Evolutionary conservation across 2,888 invertebrate species (phyloP), one percentile per base, ranked within the genome.

Genomic region (Hyles lineata): DNA sequence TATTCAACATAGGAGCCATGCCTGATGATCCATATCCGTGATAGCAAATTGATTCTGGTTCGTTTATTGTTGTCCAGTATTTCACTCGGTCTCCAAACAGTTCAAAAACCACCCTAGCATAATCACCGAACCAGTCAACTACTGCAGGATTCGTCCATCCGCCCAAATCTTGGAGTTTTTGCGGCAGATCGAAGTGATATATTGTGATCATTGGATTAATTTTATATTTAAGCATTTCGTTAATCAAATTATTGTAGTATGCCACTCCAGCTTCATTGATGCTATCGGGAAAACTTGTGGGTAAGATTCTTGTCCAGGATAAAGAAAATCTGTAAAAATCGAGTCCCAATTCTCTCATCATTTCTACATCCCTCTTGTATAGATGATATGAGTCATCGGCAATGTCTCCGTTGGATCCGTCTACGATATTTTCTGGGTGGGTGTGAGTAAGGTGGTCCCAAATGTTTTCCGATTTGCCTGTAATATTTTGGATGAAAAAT

Each of bases 251-350:
- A 19, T 52, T 52, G 52, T 52, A 52, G 52, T 19, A 19, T 6
- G 19, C 52, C 52, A 52, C 52, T 4, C 52, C 52, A 52, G 19
- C 52, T 52, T 52, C 52, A 52, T 52, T 52, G 52, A 52, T 52
- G 19, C 3, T 19, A 52, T 52, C 19, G 2, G 52, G 52, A 52
- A 52, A 52, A 19, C 52, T 52, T 52, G 52, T 52, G 19, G 52
- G 52, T 52, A 52, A 19, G 19, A 52, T 52, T 5, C 52, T 19
- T 5, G 52, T 19, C 52, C 52, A 52, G 19, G 52, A 52, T n/a
- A 96, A 84, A 0, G 95, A 95, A 79, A 95, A 95, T 63, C 95
- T 87, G 82, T 95, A 95, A 77, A 52, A 52, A 52, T 52, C 52
- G 52, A 52, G 52, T 52, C 52, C 52, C 19, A 52, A 15, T 52